Evolutionary conservation across 2,888 invertebrate genomes (phyloP), one percentile per base, ranked within the genome.

Genomic region (Lasioglossum vierecki): DNA sequence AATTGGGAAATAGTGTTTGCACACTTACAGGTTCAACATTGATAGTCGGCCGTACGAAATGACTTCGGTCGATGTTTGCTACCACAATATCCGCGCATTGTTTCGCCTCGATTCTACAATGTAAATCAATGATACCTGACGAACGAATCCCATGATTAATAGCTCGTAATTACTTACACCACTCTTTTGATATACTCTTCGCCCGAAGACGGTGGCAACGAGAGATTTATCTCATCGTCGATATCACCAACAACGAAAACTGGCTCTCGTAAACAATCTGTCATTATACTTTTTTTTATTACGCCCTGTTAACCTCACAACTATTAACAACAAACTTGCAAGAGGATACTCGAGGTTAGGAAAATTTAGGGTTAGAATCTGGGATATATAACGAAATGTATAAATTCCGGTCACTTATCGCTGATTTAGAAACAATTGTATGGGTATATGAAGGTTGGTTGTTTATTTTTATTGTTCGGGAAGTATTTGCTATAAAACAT

Each of bases 171-270:
- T 72, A 90, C 93, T 92, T 88, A 95, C 95, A 95, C 91, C 13
- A 95, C 95, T 79, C 94, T 92, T 91, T 94, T 94, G 71, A 95
- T 93, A 63, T 95, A 95, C 39, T 95, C 95, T 80, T 94, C 94
- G 0, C 95, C 95, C 0, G 94, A 93, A 4, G 90, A 78, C 18
- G 95, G 94, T 44, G 93, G 93, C 39, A 88, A 71, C 22, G 91
- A 90, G 0, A 94, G 80, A 87, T 95, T 92, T 46, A 95, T 88
- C 9, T 93, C 82, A 4, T 89, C 84, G 4, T 91, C 88, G 5
- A 95, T 86, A 15, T 93, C 88, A 22, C 94, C 94, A 2, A 91
- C 92, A 30, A 85, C 81, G 9, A 95, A 91, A 4, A 84, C 94
- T 18, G 92, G 93, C 70, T 93, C 91, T 79, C 89, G 91, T 26